phyloP scores from a whole-genome alignment of 2,113 vertebrate species.

The Sorex fumeus region DNA sequence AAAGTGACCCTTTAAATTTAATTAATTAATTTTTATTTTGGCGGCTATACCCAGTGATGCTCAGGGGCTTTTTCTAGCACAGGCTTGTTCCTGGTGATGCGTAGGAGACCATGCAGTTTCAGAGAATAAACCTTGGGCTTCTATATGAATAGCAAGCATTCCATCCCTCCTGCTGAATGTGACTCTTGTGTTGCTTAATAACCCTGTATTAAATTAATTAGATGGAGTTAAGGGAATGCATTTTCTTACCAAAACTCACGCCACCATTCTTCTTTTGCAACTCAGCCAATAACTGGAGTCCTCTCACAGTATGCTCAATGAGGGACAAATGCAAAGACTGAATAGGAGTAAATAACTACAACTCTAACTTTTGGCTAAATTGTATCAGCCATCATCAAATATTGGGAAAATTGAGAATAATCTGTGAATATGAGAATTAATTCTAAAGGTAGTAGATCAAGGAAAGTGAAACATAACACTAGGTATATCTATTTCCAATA shows the following conservation, averaged over 20 bases:
- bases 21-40: no score
- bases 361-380: background rate
- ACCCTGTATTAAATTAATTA: background rate
- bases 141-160: no score
- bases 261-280: background rate
- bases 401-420: background rate
- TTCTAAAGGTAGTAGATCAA: background rate
- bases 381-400: background rate
- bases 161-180: background rate
- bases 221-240: background rate
- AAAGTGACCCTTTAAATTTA: no score
- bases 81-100: no score
- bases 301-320: background rate
- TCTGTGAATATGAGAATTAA: background rate
- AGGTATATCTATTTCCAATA: background rate
- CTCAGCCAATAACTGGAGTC: background rate
- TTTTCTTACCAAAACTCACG: background rate
- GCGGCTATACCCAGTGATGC: no score
- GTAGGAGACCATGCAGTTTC: no score
- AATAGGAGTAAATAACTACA: background rate
- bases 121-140: no score
- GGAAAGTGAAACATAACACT: background rate
- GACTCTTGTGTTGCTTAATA: constrained; percentile 22
- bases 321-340: background rate
- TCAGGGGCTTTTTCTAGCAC: no score